Evolutionary conservation across 2,888 invertebrate genomes (phyloP).

Genomic region (Hartigia nigra): DNA sequence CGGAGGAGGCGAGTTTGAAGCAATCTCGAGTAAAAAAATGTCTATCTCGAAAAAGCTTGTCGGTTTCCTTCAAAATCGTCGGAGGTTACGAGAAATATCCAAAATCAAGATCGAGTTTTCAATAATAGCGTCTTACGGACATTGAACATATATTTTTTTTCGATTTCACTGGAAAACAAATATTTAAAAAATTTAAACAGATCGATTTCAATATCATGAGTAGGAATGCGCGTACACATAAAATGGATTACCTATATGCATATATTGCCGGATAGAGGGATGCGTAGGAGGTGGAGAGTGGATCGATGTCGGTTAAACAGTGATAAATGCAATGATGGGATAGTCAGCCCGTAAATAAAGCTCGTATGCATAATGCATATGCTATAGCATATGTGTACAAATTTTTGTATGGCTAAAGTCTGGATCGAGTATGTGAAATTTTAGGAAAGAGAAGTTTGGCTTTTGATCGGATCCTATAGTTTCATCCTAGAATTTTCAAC

Average conservation of each 20-base stretch:
- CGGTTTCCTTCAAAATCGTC: neutral
- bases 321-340: conserved; percentile 39
- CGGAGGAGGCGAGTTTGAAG: neutral
- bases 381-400: conserved; percentile 3
- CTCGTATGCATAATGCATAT: conserved; percentile 33
- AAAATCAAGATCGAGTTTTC: neutral
- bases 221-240: neutral
- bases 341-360: conserved; percentile 36
- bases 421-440: no score
- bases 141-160: neutral
- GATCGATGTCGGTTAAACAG: conserved; percentile 33
- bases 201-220: neutral
- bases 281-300: neutral
- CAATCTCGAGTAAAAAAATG: neutral
- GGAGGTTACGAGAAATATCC: neutral
- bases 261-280: neutral
- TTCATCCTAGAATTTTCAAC: no score
- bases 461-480: no score
- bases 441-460: no score
- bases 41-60: neutral
- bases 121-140: neutral
- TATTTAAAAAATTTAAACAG: neutral
- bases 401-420: no score
- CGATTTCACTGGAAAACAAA: neutral
- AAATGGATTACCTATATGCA: conserved; percentile 8